Evolutionary conservation across 2,113 vertebrate species (phyloP).

Genomic region (Seriola rivoliana): DNA sequence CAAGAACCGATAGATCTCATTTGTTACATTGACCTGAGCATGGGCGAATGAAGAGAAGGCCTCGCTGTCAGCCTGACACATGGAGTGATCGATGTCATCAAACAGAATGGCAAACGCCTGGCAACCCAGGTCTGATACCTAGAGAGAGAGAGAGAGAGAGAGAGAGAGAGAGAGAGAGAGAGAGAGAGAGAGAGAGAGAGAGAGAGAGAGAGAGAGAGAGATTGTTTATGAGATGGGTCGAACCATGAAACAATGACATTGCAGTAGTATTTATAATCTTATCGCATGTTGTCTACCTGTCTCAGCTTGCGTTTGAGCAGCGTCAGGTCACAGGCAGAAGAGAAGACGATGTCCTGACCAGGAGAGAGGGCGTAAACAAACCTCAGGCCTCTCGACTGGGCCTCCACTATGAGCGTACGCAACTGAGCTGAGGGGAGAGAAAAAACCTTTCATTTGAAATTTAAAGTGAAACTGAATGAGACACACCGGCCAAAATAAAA

Average conservation of each 20-base stretch:
- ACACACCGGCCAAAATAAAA: not conserved
- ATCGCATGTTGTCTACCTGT: constrained; percentile 80
- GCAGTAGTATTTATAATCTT: not conserved
- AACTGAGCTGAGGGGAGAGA: constrained; percentile 78
- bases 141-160: not conserved
- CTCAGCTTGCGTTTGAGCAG: constrained; percentile 90
- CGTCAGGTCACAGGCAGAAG: constrained; percentile 86
- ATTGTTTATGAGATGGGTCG: not conserved
- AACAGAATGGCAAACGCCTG: constrained; percentile 89
- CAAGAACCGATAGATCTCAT: constrained; percentile 87
- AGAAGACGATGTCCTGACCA: constrained; percentile 91
- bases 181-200: not conserved
- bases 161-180: too few species aligned
- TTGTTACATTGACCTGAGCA: constrained; percentile 89
- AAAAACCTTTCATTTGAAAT: not conserved
- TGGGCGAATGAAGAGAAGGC: constrained; percentile 89
- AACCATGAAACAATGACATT: not conserved
- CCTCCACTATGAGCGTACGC: constrained; percentile 83
- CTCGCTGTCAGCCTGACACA: constrained; percentile 90
- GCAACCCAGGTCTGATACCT: constrained; percentile 90
- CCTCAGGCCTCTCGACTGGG: constrained; percentile 80
- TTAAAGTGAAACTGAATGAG: not conserved
- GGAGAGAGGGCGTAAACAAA: constrained; percentile 91
- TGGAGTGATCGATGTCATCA: constrained; percentile 90
- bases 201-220: not conserved